Evolutionary conservation across 64 coral and sea anemone species (phyloP).

Genomic region (Hydrozoanthus tunicans): DNA sequence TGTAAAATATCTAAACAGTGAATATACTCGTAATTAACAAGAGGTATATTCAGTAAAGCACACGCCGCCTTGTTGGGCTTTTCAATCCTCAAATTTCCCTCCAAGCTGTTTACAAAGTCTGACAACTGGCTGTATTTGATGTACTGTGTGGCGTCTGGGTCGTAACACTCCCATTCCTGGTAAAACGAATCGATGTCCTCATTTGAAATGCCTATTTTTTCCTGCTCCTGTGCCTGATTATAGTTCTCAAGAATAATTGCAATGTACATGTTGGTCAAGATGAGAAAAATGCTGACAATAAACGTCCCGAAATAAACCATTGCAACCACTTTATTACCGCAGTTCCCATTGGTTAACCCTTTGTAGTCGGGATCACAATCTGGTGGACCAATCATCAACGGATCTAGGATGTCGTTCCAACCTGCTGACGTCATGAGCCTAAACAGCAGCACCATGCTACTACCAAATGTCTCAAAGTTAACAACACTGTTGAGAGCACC

Average conservation of each 20-base stretch:
- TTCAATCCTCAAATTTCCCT: constrained; percentile 31
- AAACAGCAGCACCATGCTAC: constrained; percentile 50
- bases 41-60: constrained; percentile 35
- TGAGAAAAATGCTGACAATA: constrained; percentile 50
- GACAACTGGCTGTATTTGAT: constrained; percentile 45
- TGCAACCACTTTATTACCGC: constrained; percentile 18
- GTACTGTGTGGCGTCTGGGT: constrained; percentile 45
- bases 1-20: constrained; percentile 49
- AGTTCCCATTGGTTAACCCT: constrained; percentile 24
- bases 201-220: constrained; percentile 53
- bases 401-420: constrained; percentile 43
- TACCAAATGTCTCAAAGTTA: constrained; percentile 51
- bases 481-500: constrained; percentile 46
- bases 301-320: constrained; percentile 30
- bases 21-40: constrained; percentile 26
- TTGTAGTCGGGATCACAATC: constrained; percentile 38
- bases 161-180: constrained; percentile 32
- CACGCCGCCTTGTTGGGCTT: constrained; percentile 51
- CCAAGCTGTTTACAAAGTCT: constrained; percentile 53
- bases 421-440: constrained; percentile 55
- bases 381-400: constrained; percentile 30
- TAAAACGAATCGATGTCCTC: constrained; percentile 51
- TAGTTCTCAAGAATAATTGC: constrained; percentile 56
- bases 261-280: constrained; percentile 60
- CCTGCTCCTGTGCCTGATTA: constrained; percentile 53